These are phyloP conservation scores for Leucozona laternaria DNA, from an alignment of 2,888 invertebrate species.

Conservation along the genomic window DNA sequence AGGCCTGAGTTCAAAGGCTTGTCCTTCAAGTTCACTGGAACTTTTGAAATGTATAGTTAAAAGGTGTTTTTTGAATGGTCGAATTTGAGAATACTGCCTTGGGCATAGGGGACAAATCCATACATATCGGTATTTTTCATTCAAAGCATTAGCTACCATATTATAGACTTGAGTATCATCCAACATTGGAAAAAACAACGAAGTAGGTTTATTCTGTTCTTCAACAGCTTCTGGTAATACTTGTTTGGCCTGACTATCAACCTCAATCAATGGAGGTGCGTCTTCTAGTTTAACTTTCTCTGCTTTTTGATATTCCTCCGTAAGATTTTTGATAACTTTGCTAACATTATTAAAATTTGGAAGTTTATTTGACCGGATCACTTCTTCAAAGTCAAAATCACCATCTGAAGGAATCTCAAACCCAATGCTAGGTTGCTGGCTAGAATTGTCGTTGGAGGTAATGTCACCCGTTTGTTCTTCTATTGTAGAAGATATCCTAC, in stretches of 20 bases:
- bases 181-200: conserved; percentile 18
- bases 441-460: neutral
- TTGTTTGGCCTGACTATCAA: conserved; percentile 13
- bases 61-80: conserved; percentile 77
- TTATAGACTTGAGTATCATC: neutral
- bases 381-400: conserved; percentile 43
- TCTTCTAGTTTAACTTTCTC: conserved; percentile 32
- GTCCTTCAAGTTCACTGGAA: conserved; percentile 44
- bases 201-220: neutral
- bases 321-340: conserved; percentile 38
- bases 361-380: conserved; percentile 12
- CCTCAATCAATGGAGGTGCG: neutral
- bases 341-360: conserved; percentile 12
- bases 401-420: neutral
- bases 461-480: neutral
- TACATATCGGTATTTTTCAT: conserved; percentile 73
- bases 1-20: conserved; percentile 76
- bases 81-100: conserved; percentile 76
- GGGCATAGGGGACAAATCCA: conserved; percentile 79
- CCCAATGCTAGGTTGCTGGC: neutral
- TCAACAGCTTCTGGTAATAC: neutral
- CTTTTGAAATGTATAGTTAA: conserved; percentile 68
- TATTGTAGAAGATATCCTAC: neutral
- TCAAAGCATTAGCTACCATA: neutral
- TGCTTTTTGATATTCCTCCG: conserved; percentile 55